Evolutionary conservation across 2,888 invertebrate genomes (phyloP), one percentile per base, ranked within the genome.

Genomic region (Euplexia lucipara): DNA sequence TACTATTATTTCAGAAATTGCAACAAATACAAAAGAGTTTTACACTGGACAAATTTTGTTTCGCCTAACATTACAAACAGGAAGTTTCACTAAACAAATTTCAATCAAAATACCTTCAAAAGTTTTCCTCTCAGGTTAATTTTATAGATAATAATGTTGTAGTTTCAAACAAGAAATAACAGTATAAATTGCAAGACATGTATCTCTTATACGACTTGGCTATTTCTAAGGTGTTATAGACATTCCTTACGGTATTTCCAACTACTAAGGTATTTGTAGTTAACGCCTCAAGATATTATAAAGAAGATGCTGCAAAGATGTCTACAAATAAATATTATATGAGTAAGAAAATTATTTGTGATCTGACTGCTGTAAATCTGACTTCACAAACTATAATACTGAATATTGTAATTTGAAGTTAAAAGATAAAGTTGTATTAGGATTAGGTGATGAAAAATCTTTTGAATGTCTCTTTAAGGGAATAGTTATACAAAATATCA

Each of bases 241-340:
- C 45, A 76, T 76, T 70, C 64, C 64, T 52, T 9, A 56, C 71
- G 71, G 71, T 76, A 71, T 41, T 48, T 42, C 9, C 7, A 45
- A 69, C 35, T 41, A 22, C 22, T 22, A 22, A 44, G 42, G 37
- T 16, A 45, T 54, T 5, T 52, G 64, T 39, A 52, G 45, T 48
- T 63, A 71, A 58, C 37, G 51, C 63, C 30, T 47, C 20, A 16
- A 70, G 63, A 51, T 60, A 41, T 42, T 45, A 54, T 54, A 51
- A 44, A 75, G 64, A 68, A 39, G 53, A 48, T 44, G 37, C 52
- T 74, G 30, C 12, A 20, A 53, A 49, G 34, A 41, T 47, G 32
- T 44, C 35, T 37, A 41, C 30, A 39, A 14, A 47, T 76, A 76
- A 37, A 37, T 42, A 51, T 1, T 32, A 75, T 53, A 51, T 44